Conservation (phyloP, 2,797 vertebrate species). For the Percopsis omiscomaycus region DNA sequence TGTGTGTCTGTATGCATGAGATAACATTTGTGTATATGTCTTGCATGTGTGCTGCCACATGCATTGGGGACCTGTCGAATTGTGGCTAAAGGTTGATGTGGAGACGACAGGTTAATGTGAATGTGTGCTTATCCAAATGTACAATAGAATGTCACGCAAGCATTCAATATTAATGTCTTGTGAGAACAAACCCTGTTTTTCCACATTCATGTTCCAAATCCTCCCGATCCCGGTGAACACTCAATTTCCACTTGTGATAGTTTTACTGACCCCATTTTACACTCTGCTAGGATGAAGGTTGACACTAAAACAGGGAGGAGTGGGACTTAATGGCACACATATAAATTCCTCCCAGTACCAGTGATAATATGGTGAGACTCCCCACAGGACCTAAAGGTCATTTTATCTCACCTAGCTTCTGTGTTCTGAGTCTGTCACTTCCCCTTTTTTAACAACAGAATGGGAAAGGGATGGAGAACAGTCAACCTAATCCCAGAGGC, state of each 20-base stretch:
- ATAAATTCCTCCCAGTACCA: constrained; percentile 29
- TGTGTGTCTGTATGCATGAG: background rate
- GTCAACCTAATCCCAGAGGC: constrained; percentile 12
- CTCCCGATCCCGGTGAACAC: background rate
- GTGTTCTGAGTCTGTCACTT: constrained; percentile 15
- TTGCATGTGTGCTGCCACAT: background rate
- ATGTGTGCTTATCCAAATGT: constrained; percentile 1
- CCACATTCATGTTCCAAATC: background rate
- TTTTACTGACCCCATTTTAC: constrained; percentile 4
- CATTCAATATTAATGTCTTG: background rate
- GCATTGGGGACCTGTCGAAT: constrained; percentile 7
- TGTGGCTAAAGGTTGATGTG: background rate
- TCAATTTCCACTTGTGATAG: background rate
- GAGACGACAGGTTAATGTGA: background rate
- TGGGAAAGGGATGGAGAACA: background rate
- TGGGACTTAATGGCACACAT: constrained; percentile 46
- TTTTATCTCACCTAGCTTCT: constrained; percentile 23
- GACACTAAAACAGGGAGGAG: constrained; percentile 28
- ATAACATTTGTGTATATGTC: background rate
- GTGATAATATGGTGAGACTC: constrained; percentile 29
- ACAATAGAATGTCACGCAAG: constrained; percentile 4
- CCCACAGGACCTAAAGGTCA: constrained; percentile 39
- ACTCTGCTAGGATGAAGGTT: constrained; percentile 21
- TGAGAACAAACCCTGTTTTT: background rate
- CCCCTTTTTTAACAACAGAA: constrained; percentile 17